Base-by-base conservation (phyloP, 2,888 invertebrate genomes). In the Lasioglossum zephyrum region DNA sequence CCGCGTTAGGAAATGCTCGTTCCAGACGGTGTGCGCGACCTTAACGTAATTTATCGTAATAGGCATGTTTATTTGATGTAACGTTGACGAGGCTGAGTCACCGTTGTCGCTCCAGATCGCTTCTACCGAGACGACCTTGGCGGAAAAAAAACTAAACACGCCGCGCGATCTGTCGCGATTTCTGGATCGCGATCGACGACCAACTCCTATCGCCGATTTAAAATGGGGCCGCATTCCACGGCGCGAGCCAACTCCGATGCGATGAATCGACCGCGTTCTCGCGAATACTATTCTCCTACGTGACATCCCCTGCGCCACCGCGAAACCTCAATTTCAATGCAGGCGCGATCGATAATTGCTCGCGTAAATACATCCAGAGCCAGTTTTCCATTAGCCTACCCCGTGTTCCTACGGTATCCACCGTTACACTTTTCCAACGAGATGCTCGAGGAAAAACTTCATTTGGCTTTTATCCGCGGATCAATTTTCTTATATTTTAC, bases 31-130 rank as follows among this genome's bases (percentile, higher is more conserved):
- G 79, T 72, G 5, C n/a, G 76, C 86, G 86, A 81, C 73, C 79
- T 87, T 84, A 90, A 78, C 82, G 90, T 83, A 89, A 88, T 79
- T 81, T 73, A 70, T 72, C 83, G 77, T 85, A 90, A 90, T 84
- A 79, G 82, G 60, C 74, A 72, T 47, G 84, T 87, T 88, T 85
- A 76, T 82, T 82, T 73, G 79, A 85, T 60, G 89, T 81, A 86
- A 87, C 73, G 72, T 57, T 72, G 70, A 26, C 49, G 57, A 80
- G 73, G 26, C 81, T 90, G 88, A 90, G 79, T 90, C 88, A 90
- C 70, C 76, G 63, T 57, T 74, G 77, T 75, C 79, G 88, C 80
- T 90, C 83, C 77, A 88, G 90, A 90, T 89, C 85, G 78, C 81
- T 86, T 81, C 73, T 78, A 57, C 18, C 63, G 75, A 31, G 73